Base-by-base conservation (phyloP, 2,888 invertebrate genomes). In the Teinopalpus imperialis region DNA sequence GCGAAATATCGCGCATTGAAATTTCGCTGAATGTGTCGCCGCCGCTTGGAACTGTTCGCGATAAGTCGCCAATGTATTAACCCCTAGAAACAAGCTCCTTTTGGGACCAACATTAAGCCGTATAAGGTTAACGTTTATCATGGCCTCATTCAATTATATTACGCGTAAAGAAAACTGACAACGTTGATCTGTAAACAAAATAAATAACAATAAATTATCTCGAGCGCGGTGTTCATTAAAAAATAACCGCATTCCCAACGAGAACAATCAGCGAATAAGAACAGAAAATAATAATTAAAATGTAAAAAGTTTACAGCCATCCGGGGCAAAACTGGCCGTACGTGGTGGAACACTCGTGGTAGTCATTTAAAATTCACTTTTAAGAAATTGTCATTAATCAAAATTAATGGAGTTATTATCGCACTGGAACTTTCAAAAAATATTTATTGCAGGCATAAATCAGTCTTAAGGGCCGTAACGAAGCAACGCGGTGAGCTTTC, bases 331-430 rank as follows among this genome's bases (percentile, higher is more conserved):
- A 71, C 74, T 66, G 69, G 74, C 70, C 69, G 68, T 48, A 57
- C 59, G 30, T 14, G 60, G 61, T 56, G 61, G 31, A 49, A 39
- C 49, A 52, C 56, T 49, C 51, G 56, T 63, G 59, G 63, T 65
- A 63, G 63, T 63, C 58, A 68, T 65, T 75, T 73, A 70, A 81
- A 83, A 87, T 71, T 85, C 81, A 85, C 82, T 87, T 85, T 82
- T 81, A 71, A 79, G 81, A 86, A 87, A 86, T 76, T 80, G 78
- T 78, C 86, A 86, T 88, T 80, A 83, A 88, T 88, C 88, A 88
- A 88, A 83, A 85, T 88, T 86, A 87, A 88, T 88, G 87, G 85
- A 87, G 85, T 87, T 86, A 86, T 87, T 88, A 87, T 87, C 85
- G 82, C 82, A 83, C 79, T 81, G 71, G 60, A 79, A 86, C 85